phyloP scores from a whole-genome alignment of 2,888 invertebrate genomes.

The Proisotoma minuta region DNA sequence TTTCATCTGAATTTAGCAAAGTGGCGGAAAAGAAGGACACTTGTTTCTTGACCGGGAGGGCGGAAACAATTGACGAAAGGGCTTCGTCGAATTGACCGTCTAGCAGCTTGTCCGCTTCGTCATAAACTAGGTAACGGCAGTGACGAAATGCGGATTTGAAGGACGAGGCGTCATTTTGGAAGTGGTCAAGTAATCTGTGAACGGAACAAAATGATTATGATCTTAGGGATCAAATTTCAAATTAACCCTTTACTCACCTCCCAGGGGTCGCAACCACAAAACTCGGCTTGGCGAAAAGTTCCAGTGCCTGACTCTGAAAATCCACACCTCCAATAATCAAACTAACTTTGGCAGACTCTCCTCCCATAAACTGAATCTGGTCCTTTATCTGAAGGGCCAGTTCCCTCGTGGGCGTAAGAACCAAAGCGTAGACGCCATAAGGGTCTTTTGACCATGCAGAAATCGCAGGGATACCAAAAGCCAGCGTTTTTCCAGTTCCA shows the following conservation, averaged over 20 bases:
- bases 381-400: slow-evolving; percentile 72
- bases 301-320: slow-evolving; percentile 80
- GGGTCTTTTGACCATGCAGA: slow-evolving; percentile 90
- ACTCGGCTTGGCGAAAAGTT: slow-evolving; percentile 79
- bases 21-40: slow-evolving; percentile 93
- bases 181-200: slow-evolving; percentile 79
- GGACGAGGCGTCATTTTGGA: slow-evolving; percentile 65
- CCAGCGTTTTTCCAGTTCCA: slow-evolving; percentile 96
- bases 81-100: slow-evolving; percentile 79
- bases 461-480: slow-evolving; percentile 91
- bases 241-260: slow-evolving; percentile 47
- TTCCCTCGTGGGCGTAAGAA: slow-evolving; percentile 85
- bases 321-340: slow-evolving; percentile 94
- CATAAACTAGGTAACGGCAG: slow-evolving; percentile 81
- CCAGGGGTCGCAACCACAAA: slow-evolving; percentile 96
- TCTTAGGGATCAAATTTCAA: slow-evolving; percentile 4
- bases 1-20: slow-evolving; percentile 71
- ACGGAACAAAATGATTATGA: neutral
- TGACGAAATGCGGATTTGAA: slow-evolving; percentile 70
- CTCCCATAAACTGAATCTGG: slow-evolving; percentile 87
- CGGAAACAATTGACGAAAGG: slow-evolving; percentile 66
- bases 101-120: slow-evolving; percentile 89
- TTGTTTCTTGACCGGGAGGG: slow-evolving; percentile 72
- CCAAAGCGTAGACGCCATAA: slow-evolving; percentile 88
- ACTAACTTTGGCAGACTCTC: slow-evolving; percentile 73